Evolutionary conservation across 1,140 invertebrate genomes (phyloP), one percentile per base, ranked within the genome.

Genomic region (Pseudomyrmex dendroicus): DNA sequence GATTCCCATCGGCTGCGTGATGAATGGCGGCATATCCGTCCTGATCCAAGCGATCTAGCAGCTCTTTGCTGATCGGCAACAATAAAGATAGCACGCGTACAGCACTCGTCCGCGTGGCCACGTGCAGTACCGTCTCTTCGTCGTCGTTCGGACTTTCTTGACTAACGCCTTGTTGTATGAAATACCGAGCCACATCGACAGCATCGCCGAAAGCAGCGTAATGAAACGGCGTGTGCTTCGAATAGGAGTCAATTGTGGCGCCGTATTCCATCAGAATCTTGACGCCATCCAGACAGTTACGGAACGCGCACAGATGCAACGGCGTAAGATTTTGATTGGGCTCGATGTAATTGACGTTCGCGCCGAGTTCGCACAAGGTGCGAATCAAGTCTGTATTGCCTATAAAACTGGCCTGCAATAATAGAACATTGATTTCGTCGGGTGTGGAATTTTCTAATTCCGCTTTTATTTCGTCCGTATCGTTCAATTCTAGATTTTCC

Each of bases 151-250:
- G 78, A 83, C 94, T 86, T 92, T 95, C 86, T 94, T 96, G 68
- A 96, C 95, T 86, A 22, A 96, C 95, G 8, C 96, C 96, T 67
- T 95, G 95, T 22, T 96, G 95, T 62, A 97, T 94, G 48, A 98
- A 94, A 82, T 97, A 95, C 92, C 96, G 96, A 68, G 96, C 96
- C 9, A 97, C 96, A 89, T 97, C 96, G 7, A 95, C 94, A 56
- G 96, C 96, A 90, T 97, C 97, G 0, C 97, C 97, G 90, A 97
- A 97, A 44, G 97, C 97, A 5, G 97, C 97, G 89, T 97, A 97
- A 92, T 98, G 97, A 78, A 97, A 95, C 0, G 97, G 97, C 1
- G 96, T 96, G 89, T 96, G 97, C 84, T 95, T 96, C 5, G n/a
- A 66, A 84, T 95, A 95, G 25, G 95, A 93, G 93, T 97, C 96